Conservation (phyloP, 2,888 invertebrate genomes). For the Hesperia comma region DNA sequence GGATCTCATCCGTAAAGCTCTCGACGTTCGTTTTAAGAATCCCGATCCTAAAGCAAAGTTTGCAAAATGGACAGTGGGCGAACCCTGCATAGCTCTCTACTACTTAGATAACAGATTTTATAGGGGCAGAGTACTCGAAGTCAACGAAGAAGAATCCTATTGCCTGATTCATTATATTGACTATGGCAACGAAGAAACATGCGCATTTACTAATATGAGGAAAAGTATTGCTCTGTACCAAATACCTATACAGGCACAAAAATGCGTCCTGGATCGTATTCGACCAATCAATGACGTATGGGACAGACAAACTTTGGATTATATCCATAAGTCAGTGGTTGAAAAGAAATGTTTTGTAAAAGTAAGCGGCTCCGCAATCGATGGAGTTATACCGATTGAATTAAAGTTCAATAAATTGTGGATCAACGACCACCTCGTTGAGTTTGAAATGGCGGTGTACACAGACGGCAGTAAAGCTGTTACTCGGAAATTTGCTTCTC, state of each 20-base stretch:
- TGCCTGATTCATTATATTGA: constrained; percentile 89
- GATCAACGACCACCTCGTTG: constrained; percentile 77
- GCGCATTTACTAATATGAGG: constrained; percentile 82
- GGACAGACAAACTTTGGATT: constrained; percentile 83
- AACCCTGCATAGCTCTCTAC: constrained; percentile 88
- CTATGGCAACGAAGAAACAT: constrained; percentile 91
- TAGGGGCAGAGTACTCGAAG: constrained; percentile 85
- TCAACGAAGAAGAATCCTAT: constrained; percentile 61
- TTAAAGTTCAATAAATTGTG: constrained; percentile 67
- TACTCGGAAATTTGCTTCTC: constrained; percentile 56
- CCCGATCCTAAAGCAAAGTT: constrained; percentile 74
- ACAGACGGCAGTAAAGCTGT: constrained; percentile 63
- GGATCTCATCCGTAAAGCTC: constrained; percentile 75
- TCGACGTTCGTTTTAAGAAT: constrained; percentile 74
- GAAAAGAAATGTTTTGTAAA: constrained; percentile 82
- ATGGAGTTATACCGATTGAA: constrained; percentile 63
- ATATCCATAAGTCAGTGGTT: constrained; percentile 84
- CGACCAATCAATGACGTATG: constrained; percentile 68
- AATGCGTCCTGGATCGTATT: constrained; percentile 80
- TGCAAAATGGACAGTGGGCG: constrained; percentile 84
- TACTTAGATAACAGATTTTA: constrained; percentile 87
- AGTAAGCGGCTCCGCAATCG: constrained; percentile 62
- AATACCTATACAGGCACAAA: constrained; percentile 87
- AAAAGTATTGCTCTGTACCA: constrained; percentile 85
- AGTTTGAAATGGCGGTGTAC: constrained; percentile 71